Evolutionary conservation across 2,113 vertebrate species (phyloP).

Genomic region (Herpailurus yagouaroundi): DNA sequence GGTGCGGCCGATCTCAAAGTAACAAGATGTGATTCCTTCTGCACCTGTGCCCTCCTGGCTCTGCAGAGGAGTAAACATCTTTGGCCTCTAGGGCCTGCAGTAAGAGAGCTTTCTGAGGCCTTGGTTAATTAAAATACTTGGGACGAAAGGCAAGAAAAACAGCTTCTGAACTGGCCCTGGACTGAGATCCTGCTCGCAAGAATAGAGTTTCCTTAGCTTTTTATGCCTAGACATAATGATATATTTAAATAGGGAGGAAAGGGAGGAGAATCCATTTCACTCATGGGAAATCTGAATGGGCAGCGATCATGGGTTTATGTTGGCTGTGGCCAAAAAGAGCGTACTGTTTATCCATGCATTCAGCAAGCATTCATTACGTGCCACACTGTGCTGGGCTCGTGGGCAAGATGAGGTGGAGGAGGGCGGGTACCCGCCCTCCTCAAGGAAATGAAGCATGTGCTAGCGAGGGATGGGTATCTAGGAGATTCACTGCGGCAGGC

Average conservation of each 20-base stretch:
- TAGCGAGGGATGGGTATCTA: not conserved
- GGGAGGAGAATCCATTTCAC: not conserved
- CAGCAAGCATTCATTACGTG: not conserved
- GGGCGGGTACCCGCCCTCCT: not conserved
- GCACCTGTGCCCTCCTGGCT: constrained; percentile 59
- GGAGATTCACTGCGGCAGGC: not conserved
- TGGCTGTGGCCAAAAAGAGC: not conserved
- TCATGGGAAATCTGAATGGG: not conserved
- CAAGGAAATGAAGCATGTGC: not conserved
- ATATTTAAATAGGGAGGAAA: not conserved
- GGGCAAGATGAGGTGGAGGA: not conserved
- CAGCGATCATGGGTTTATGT: not conserved
- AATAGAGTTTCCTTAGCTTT: constrained; percentile 14
- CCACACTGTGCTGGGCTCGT: not conserved
- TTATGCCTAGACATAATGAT: not conserved
- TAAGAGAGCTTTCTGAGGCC: constrained; percentile 50
- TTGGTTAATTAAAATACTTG: constrained; percentile 72
- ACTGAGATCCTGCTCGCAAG: not conserved
- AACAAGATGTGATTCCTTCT: not conserved
- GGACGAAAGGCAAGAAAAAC: constrained; percentile 64
- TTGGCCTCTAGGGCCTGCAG: constrained; percentile 56
- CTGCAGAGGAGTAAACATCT: constrained; percentile 55
- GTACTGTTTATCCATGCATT: not conserved
- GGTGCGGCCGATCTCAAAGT: not conserved
- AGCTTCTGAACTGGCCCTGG: constrained; percentile 48